Base-by-base conservation (phyloP, 1,140 invertebrate species). In the Planococcus citri region DNA sequence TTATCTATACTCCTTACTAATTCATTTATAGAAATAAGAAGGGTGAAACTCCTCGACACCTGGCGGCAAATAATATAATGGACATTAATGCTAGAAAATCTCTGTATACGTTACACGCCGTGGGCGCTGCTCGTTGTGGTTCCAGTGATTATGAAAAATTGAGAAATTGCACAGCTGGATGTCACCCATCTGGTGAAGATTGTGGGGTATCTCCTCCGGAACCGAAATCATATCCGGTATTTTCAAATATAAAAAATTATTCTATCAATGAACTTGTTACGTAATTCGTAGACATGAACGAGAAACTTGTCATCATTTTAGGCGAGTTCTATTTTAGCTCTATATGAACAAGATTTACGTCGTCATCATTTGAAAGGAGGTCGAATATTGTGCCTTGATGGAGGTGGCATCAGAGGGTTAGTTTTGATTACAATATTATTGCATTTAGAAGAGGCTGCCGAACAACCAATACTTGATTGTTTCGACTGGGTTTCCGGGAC, bases 401-500 rank as follows among this genome's bases (percentile, higher is more conserved):
- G 95, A 0, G 95, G 95, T n/a, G 95, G 95, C 0, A 96, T 98
- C 61, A 81, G 91, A 57, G 95, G 95, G 2, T 76, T 98, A 2
- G 86, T 97, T 4, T 80, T 97, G 1, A 87, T 95, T 0, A 90
- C 94, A 77, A 85, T 92, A 67, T 79, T 98, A 0, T 77, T 92
- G n/a, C 91, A 91, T 75, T 80, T 98, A 25, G 92, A 98, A 75
- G 82, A 83, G 17, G 79, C 84, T 0, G 79, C 88, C 0, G 79
- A 84, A 0, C 85, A 81, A 67, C 90, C 92, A 0, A 85, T 97
- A 27, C 81, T 87, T 27, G 79, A 90, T 8, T 88, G 88, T 75
- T 99, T 99, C 79, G 95, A 99, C 78, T 98, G 95, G 95, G 85
- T 98, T 22, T 90, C 92, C 3, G 97, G 97, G 2, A 99, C 97